Conservation (phyloP, 35 echinoderm and acorn worm genomes). For the Stichopus chloronotus region DNA sequence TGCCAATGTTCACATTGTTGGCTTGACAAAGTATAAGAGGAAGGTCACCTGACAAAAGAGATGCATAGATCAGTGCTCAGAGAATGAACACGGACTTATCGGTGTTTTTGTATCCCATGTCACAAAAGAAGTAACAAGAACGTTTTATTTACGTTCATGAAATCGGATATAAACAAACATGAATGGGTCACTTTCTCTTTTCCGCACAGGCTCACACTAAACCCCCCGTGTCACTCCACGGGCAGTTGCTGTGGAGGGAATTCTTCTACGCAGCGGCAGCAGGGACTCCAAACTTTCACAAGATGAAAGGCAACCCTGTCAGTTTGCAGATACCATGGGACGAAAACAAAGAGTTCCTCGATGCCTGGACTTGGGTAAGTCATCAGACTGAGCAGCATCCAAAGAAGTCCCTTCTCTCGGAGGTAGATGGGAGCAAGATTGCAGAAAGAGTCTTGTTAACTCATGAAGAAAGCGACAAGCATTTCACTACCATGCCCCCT, state of each 20-base stretch:
- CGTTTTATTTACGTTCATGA: too few species aligned
- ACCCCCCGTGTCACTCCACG: conserved; percentile 80
- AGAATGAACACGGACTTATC: too few species aligned
- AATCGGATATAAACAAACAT: too few species aligned
- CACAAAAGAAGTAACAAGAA: too few species aligned
- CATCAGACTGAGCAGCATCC: not conserved
- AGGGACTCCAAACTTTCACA: conserved; percentile 63
- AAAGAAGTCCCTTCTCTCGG: not conserved
- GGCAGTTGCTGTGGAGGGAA: conserved; percentile 79
- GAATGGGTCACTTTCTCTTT: not conserved
- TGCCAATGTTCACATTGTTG: too few species aligned
- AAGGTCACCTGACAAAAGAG: too few species aligned
- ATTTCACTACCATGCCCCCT: too few species aligned
- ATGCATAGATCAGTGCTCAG: too few species aligned
- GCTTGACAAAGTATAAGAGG: too few species aligned
- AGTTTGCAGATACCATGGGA: conserved; percentile 89
- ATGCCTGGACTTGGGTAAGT: conserved; percentile 61
- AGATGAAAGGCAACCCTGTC: conserved; percentile 88
- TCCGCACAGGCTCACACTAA: conserved; percentile 66
- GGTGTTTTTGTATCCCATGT: too few species aligned
- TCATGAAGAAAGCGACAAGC: not conserved
- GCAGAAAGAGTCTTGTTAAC: not conserved
- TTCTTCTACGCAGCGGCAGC: conserved; percentile 68
- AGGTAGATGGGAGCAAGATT: not conserved
- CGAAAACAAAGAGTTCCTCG: conserved; percentile 60